Percentiles rank a stretch among this genome's conserved stretches.
phyloP scores from a whole-genome alignment of 2,888 invertebrate genomes.

The Eristalis intricaria region DNA sequence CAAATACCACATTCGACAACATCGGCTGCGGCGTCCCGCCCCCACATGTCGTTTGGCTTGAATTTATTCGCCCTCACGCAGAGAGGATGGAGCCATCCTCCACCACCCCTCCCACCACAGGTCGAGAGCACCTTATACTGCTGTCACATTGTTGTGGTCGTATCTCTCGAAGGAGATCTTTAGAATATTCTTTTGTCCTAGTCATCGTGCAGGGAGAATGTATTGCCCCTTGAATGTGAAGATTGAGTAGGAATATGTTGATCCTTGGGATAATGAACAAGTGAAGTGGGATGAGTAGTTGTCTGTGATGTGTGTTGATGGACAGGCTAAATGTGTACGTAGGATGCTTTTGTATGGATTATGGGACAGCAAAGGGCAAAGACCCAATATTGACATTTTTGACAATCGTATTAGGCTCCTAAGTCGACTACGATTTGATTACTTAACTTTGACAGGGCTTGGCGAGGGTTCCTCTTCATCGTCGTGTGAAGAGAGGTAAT shows the following conservation, averaged over 20 bases:
- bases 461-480: background rate
- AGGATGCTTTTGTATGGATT: conserved; percentile 28
- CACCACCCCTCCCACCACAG: conserved; percentile 5
- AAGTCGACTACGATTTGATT: background rate
- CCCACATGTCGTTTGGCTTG: background rate
- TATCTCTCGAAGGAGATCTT: conserved; percentile 17
- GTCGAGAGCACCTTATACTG: conserved; percentile 21
- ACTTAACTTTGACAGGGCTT: background rate
- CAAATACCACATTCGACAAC: conserved; percentile 38
- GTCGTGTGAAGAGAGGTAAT: background rate
- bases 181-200: conserved; percentile 24
- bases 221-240: conserved; percentile 13
- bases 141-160: background rate
- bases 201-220: background rate
- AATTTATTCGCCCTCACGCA: conserved; percentile 35
- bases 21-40: conserved; percentile 5
- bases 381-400: conserved; percentile 17
- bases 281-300: background rate
- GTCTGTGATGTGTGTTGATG: background rate
- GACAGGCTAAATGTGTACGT: conserved; percentile 5
- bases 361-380: conserved; percentile 18
- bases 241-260: conserved; percentile 29
- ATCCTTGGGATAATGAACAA: conserved; percentile 34
- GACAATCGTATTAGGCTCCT: conserved; percentile 21
- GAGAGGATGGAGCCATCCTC: background rate